Base-by-base conservation (phyloP, 2,888 invertebrate genomes). In the Drosophila peninsularis region DNA sequence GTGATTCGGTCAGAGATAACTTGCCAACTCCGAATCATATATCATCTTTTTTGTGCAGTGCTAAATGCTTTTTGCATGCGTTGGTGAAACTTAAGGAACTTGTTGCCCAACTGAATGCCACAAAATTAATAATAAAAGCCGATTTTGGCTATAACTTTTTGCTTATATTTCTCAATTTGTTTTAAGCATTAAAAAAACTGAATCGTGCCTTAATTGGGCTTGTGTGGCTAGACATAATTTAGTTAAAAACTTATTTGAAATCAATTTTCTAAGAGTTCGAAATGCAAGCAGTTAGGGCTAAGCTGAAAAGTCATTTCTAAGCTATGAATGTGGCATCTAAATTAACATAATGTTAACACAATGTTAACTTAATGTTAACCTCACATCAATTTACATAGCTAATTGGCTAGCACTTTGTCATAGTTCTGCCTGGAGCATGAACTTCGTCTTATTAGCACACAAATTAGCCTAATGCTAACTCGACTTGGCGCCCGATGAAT, bases 31-130 rank as follows among this genome's bases (percentile, higher is more conserved):
- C 9, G 34, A 34, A 41, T 24, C 62, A 66, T 49, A 65, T 65
- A 78, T 78, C 75, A 58, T 57, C 45, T 65, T 56, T 47, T 78
- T 62, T 62, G 56, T 56, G 53, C 42, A 14, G 5, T 37, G 37
- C 36, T 14, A 41, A 57, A 45, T 41, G 49, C 10, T 5, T 17
- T 45, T 10, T 39, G 36, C 42, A 39, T 39, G 36, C 42, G 36
- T 71, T 24, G 27, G 19, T 5, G 13, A 34, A 19, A 2, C 2
- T 47, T 61, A 21, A 61, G 36, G 14, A 62, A 66, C 24, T 49
- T 49, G 27, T 44, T 49, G 24, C 41, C 44, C 39, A 30, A 44
- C 50, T 24, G 30, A 61, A 44, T 55, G 54, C 47, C 50, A 17
- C 42, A 24, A 54, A 62, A 56, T 57, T 10, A n/a, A 30, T 13